These are phyloP conservation scores for Cinara cedri DNA, from an alignment of 2,888 invertebrate species.

Conservation along the genomic window DNA sequence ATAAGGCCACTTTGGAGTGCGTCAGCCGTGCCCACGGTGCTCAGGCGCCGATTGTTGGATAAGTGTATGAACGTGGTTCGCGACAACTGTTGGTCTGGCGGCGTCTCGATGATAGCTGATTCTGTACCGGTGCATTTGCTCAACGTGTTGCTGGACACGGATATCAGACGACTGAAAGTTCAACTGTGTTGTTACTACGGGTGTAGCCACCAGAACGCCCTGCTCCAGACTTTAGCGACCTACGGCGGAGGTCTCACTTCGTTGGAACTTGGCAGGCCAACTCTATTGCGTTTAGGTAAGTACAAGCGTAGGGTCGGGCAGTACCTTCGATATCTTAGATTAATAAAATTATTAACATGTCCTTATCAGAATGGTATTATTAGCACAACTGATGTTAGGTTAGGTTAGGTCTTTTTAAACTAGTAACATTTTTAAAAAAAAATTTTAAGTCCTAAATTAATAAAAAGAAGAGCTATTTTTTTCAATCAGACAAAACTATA, in stretches of 20 bases:
- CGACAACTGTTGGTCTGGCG: constrained; percentile 58
- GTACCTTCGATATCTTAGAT: too few relatives aligned
- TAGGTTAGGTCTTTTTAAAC: too few relatives aligned
- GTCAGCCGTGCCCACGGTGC: constrained; percentile 62
- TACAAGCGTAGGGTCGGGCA: too few relatives aligned
- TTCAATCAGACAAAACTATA: too few relatives aligned
- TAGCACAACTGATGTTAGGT: too few relatives aligned
- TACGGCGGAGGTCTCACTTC: constrained; percentile 63
- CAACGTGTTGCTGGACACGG: constrained; percentile 63
- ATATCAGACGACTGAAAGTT: constrained; percentile 63
- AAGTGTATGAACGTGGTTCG: constrained; percentile 62
- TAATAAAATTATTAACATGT: too few relatives aligned
- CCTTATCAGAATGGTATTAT: too few relatives aligned
- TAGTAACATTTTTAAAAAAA: too few relatives aligned
- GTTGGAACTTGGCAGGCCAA: constrained; percentile 63
- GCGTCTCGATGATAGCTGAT: constrained; percentile 62
- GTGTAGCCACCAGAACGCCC: constrained; percentile 64
- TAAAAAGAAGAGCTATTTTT: too few relatives aligned
- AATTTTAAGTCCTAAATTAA: too few relatives aligned
- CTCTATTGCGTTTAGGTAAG: constrained; percentile 62
- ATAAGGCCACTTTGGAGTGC: constrained; percentile 64
- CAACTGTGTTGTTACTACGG: constrained; percentile 65
- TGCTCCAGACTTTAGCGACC: constrained; percentile 63
- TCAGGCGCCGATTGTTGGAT: constrained; percentile 63
- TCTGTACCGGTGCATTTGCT: constrained; percentile 64